phyloP scores from a whole-genome alignment of 2,888 invertebrate species.

The Leucophenga maculata region DNA sequence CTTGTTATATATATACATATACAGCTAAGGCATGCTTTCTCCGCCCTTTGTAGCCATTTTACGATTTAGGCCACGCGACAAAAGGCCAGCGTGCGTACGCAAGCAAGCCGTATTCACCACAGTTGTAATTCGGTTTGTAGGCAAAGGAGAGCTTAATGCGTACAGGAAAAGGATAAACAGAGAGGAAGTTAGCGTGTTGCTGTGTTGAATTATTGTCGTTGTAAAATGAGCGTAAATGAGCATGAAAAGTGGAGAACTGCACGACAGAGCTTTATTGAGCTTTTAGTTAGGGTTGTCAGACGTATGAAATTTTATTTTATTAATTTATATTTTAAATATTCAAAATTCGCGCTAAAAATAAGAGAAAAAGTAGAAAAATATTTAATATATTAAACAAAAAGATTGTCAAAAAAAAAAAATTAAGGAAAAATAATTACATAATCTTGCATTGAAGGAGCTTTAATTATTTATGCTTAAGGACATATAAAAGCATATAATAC shows the following conservation, averaged over 20 bases:
- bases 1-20: neutral
- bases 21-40: constrained; percentile 11
- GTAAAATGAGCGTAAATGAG: neutral
- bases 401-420: no score
- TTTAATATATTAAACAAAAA: no score
- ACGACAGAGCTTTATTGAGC: constrained; percentile 21
- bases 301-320: neutral
- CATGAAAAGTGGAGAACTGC: constrained; percentile 35
- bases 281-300: constrained; percentile 25
- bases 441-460: no score
- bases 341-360: no score
- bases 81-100: constrained; percentile 27
- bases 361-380: no score
- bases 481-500: no score
- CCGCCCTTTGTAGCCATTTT: constrained; percentile 29
- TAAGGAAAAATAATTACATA: no score
- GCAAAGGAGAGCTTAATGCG: neutral
- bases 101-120: constrained; percentile 48
- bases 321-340: no score
- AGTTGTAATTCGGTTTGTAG: constrained; percentile 54
- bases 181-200: neutral
- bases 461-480: no score
- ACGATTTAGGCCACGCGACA: constrained; percentile 39
- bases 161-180: neutral
- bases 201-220: neutral